These are phyloP conservation scores for Alviniconcha strummeri DNA, from an alignment of 2,888 invertebrate species.

Conservation along the genomic window DNA sequence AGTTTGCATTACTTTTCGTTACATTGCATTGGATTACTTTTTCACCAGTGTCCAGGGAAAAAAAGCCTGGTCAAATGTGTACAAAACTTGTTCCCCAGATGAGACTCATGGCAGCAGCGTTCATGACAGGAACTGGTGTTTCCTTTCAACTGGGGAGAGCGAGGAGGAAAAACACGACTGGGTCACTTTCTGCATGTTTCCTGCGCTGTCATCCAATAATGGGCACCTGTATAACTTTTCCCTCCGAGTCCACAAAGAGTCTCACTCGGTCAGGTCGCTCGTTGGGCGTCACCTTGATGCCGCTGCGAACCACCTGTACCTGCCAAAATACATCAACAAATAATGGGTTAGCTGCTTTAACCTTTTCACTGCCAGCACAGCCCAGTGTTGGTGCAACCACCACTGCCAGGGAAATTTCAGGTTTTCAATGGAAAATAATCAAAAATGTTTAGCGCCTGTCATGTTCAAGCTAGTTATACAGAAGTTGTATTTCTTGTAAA, in stretches of 20 bases:
- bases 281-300: neutral
- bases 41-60: neutral
- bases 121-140: no score
- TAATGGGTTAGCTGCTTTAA: neutral
- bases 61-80: neutral
- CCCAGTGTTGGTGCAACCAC: neutral
- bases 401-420: no score
- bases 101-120: neutral
- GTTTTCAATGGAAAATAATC: neutral
- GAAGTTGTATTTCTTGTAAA: neutral
- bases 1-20: no score
- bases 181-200: neutral
- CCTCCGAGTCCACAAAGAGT: slow-evolving; percentile 23
- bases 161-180: neutral
- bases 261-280: slow-evolving; percentile 22
- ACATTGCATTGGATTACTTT: neutral
- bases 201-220: slow-evolving; percentile 10
- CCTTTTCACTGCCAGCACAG: neutral
- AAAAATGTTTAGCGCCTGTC: neutral
- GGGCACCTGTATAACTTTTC: slow-evolving; percentile 19
- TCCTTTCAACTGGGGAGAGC: neutral
- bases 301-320: slow-evolving; percentile 25
- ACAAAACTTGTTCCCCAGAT: neutral
- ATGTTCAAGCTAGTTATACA: neutral
- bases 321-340: neutral